A percentile compares a stretch with the other conserved stretches of the same genome.
phyloP scores from a whole-genome alignment of 2,113 vertebrate genomes.

The Equus quagga region DNA sequence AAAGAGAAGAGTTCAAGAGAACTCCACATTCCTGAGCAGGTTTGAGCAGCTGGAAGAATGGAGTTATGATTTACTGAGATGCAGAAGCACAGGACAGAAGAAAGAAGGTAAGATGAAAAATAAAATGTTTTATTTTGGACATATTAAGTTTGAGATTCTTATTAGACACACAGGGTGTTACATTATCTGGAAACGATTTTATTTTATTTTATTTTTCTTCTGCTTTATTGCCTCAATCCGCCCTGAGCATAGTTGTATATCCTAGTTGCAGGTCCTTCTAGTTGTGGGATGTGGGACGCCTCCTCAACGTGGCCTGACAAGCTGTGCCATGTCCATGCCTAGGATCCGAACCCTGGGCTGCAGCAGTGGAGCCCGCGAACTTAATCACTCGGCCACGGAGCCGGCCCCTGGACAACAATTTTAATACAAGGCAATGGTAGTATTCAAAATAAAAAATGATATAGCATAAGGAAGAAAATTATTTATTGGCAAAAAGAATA shows the following conservation, averaged over 20 bases:
- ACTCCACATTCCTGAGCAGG: too few relatives aligned
- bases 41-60: background rate
- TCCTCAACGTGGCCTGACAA: too few relatives aligned
- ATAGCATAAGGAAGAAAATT: background rate
- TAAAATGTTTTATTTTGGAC: background rate
- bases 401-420: background rate
- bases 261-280: too few relatives aligned
- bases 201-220: too few relatives aligned
- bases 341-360: too few relatives aligned
- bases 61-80: background rate
- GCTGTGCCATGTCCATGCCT: too few relatives aligned
- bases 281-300: too few relatives aligned
- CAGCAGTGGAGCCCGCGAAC: too few relatives aligned
- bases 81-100: background rate
- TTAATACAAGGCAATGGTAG: background rate
- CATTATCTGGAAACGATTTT: too few relatives aligned
- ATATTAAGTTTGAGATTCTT: background rate
- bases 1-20: background rate
- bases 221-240: too few relatives aligned
- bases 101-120: background rate
- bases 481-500: background rate
- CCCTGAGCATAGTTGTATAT: too few relatives aligned
- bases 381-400: too few relatives aligned
- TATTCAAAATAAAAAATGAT: background rate
- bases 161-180: background rate